phyloP scores from a whole-genome alignment of 2,113 vertebrate species.

The Proteles cristata region DNA sequence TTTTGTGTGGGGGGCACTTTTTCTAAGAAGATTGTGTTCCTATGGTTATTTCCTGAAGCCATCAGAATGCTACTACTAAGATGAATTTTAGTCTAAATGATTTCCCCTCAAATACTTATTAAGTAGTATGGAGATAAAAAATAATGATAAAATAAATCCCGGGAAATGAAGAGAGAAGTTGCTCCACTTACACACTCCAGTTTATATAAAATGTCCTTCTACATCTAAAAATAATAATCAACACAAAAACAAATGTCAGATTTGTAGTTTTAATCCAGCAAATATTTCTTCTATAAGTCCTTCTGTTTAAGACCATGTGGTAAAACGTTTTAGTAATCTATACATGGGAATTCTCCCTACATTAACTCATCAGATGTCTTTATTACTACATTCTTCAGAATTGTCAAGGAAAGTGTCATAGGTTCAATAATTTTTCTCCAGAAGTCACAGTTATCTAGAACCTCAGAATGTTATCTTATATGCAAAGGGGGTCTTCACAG shows the following conservation, averaged over 20 bases:
- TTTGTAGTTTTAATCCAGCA: conserved; percentile 19
- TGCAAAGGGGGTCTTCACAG: neutral
- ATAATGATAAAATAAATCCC: neutral
- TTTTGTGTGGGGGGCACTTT: neutral
- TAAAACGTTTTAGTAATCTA: neutral
- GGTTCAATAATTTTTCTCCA: neutral
- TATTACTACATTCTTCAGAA: neutral
- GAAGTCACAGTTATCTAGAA: neutral
- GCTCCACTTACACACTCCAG: neutral
- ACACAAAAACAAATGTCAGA: neutral
- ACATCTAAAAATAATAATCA: neutral
- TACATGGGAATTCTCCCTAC: neutral
- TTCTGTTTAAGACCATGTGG: neutral
- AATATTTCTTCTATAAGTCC: neutral
- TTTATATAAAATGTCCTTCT: conserved; percentile 13
- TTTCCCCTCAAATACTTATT: neutral
- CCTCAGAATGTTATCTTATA: neutral
- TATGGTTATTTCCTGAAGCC: conserved; percentile 1
- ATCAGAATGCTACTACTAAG: neutral
- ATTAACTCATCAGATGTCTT: neutral
- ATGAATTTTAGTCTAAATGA: neutral
- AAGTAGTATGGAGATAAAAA: neutral
- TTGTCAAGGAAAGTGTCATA: neutral
- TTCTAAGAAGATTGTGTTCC: neutral
- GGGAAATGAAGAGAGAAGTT: neutral